Conservation (phyloP, 35 echinoderm and acorn worm species). For the Anneissia japonica region DNA sequence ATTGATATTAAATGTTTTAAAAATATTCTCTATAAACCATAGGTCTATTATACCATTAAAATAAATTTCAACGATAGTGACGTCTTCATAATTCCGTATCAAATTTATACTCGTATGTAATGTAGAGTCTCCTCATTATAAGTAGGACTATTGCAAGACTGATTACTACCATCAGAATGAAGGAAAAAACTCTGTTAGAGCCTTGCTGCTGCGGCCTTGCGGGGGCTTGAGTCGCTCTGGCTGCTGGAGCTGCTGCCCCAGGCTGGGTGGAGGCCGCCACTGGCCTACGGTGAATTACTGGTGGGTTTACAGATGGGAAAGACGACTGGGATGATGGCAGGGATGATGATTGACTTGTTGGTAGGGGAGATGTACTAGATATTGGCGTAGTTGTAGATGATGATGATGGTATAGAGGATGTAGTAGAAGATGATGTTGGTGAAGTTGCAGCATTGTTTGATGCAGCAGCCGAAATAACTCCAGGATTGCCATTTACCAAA, state of each 20-base stretch:
- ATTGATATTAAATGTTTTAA: too few species aligned
- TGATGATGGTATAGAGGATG: background rate
- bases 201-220: background rate
- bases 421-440: background rate
- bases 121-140: conserved; percentile 48
- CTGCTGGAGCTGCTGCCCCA: background rate
- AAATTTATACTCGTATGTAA: conserved; percentile 86
- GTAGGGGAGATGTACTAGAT: background rate
- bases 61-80: too few species aligned
- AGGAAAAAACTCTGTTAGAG: conserved; percentile 1
- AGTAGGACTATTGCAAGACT: conserved; percentile 33
- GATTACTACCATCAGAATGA: conserved; percentile 33
- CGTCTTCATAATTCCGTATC: background rate
- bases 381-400: background rate
- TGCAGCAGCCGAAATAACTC: background rate
- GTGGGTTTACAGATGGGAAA: background rate
- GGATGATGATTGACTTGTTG: conserved; percentile 14
- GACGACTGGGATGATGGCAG: conserved; percentile 6
- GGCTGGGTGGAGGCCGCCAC: background rate
- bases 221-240: background rate
- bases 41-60: too few species aligned
- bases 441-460: background rate
- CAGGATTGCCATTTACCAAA: background rate
- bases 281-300: conserved; percentile 11
- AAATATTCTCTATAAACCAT: too few species aligned